phyloP scores from a whole-genome alignment of 1,140 invertebrate genomes.

The Neuroterus valhalla region DNA sequence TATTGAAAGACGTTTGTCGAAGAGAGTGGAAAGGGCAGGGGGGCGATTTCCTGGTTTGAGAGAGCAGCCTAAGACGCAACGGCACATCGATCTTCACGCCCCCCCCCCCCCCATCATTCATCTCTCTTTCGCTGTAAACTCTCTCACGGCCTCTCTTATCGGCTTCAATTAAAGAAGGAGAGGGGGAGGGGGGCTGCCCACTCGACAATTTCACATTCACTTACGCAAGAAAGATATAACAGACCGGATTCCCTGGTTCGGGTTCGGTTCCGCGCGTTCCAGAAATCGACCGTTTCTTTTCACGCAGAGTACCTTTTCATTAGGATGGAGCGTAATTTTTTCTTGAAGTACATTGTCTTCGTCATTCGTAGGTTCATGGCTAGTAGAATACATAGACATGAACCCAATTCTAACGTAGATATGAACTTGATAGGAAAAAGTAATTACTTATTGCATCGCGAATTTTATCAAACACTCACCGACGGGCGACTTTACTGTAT shows the following conservation, averaged over 20 bases:
- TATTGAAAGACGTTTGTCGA: neutral
- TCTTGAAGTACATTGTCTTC: too few relatives aligned
- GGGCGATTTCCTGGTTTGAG: constrained; percentile 53
- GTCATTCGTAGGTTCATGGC: too few relatives aligned
- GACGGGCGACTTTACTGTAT: too few relatives aligned
- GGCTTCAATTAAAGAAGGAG: neutral
- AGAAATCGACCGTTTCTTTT: too few relatives aligned
- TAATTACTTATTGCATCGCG: too few relatives aligned
- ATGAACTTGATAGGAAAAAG: too few relatives aligned
- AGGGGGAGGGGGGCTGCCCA: neutral
- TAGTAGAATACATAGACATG: too few relatives aligned
- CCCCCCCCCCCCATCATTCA: constrained; percentile 12
- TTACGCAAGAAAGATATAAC: constrained; percentile 43
- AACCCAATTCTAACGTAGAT: too few relatives aligned
- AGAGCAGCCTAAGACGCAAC: constrained; percentile 47
- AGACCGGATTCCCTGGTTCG: constrained; percentile 10
- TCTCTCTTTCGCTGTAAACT: constrained; percentile 17
- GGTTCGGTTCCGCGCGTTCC: neutral
- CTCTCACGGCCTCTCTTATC: neutral
- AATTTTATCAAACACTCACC: too few relatives aligned
- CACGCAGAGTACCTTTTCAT: too few relatives aligned
- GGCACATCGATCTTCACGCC: constrained; percentile 62
- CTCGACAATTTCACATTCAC: constrained; percentile 24
- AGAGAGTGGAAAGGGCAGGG: constrained; percentile 33
- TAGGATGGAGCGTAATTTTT: too few relatives aligned